Conservation (phyloP, 1,140 invertebrate species). For the Philaenus spumarius region DNA sequence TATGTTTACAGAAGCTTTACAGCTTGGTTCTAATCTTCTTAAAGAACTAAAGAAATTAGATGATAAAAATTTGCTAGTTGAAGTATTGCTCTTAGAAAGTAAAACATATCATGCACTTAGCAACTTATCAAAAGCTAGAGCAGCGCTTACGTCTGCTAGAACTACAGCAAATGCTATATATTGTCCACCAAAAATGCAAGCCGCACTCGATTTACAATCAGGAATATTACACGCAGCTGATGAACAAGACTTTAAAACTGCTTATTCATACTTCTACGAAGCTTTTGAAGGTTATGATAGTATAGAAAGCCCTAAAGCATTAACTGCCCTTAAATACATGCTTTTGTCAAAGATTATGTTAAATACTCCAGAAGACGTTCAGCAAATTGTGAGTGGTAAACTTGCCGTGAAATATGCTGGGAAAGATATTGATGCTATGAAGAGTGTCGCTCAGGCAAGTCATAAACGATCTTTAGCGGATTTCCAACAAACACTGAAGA, state of each 20-base stretch:
- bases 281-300: conserved; percentile 99
- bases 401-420: conserved; percentile 94
- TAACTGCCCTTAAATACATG: conserved; percentile 98
- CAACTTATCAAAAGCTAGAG: conserved; percentile 94
- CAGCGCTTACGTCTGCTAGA: conserved; percentile 93
- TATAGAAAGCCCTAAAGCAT: conserved; percentile 83
- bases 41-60: conserved; percentile 98
- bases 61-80: conserved; percentile 97
- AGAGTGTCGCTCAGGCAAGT: conserved; percentile 90
- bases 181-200: conserved; percentile 97
- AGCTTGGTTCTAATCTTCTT: conserved; percentile 75
- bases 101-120: conserved; percentile 97
- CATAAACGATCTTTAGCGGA: conserved; percentile 94
- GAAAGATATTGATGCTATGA: conserved; percentile 95
- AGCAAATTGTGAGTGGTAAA: conserved; percentile 93
- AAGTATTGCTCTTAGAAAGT: conserved; percentile 94
- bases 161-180: conserved; percentile 99
- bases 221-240: conserved; percentile 98
- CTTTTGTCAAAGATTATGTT: conserved; percentile 98
- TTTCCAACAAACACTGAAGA: conserved; percentile 81
- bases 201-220: conserved; percentile 93
- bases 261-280: conserved; percentile 99
- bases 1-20: conserved; percentile 80
- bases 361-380: conserved; percentile 92
- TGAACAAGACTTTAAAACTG: conserved; percentile 99